Evolutionary conservation across 2,888 invertebrate genomes (phyloP).

Genomic region (Folsomia candida): DNA sequence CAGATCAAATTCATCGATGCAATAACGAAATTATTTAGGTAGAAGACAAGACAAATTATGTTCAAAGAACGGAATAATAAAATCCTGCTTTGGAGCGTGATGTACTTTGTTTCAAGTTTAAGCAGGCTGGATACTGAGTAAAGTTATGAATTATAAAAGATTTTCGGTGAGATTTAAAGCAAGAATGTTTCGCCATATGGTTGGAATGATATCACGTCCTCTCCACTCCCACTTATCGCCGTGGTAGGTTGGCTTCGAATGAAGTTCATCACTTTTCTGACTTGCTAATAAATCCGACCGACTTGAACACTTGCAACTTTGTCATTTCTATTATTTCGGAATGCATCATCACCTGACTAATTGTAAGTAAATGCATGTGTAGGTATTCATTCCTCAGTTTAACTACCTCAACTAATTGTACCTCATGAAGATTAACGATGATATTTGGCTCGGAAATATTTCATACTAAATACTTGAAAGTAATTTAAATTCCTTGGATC

Average conservation of each 20-base stretch:
- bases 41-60: background rate
- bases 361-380: too few relatives aligned
- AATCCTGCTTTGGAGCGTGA: background rate
- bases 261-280: background rate
- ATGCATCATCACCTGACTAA: too few relatives aligned
- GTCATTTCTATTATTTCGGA: background rate
- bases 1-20: background rate
- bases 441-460: background rate
- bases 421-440: too few relatives aligned
- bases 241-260: background rate
- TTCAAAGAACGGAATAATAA: background rate
- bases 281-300: background rate
- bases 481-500: background rate
- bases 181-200: constrained; percentile 34
- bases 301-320: background rate
- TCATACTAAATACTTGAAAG: background rate
- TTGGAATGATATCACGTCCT: constrained; percentile 2
- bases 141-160: constrained; percentile 11
- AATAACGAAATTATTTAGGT: background rate
- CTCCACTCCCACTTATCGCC: constrained; percentile 37
- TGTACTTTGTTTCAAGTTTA: background rate
- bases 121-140: background rate
- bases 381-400: too few relatives aligned
- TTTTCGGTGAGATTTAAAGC: constrained; percentile 4
- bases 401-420: too few relatives aligned